Evolutionary conservation across 2,888 invertebrate species (phyloP).

Genomic region (Hypolimnas misippus): DNA sequence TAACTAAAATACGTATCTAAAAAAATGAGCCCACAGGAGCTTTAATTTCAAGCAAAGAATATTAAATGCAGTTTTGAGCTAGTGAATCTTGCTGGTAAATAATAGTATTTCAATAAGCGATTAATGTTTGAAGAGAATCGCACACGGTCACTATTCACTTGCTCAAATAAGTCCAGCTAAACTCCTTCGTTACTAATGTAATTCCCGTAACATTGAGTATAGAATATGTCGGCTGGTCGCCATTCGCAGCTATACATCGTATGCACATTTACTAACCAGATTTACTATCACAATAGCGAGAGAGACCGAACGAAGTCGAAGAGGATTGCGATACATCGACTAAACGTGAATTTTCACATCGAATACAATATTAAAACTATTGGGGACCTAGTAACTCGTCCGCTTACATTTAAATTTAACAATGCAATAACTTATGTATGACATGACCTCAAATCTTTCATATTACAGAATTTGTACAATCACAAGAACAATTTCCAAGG

Average conservation of each 20-base stretch:
- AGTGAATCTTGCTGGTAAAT: constrained; percentile 46
- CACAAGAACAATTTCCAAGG: constrained; percentile 45
- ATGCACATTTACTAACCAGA: constrained; percentile 37
- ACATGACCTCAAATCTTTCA: constrained; percentile 61
- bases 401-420: constrained; percentile 69
- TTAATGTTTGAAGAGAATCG: neutral
- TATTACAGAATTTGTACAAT: constrained; percentile 61
- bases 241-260: constrained; percentile 28
- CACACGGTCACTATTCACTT: constrained; percentile 22
- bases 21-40: constrained; percentile 59
- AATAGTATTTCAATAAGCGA: neutral
- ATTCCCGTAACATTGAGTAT: constrained; percentile 34
- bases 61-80: constrained; percentile 62
- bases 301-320: constrained; percentile 70
- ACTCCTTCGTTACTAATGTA: constrained; percentile 24
- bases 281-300: constrained; percentile 50
- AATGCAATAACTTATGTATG: constrained; percentile 73
- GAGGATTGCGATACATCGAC: constrained; percentile 74
- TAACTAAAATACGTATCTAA: constrained; percentile 58
- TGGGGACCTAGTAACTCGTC: constrained; percentile 65
- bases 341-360: constrained; percentile 74
- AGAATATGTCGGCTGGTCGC: constrained; percentile 24
- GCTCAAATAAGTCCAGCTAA: constrained; percentile 27
- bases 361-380: constrained; percentile 76
- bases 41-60: constrained; percentile 49